Evolutionary conservation across 1,140 invertebrate species (phyloP), one percentile per base, ranked within the genome.

Genomic region (Trachelipus rathkii): DNA sequence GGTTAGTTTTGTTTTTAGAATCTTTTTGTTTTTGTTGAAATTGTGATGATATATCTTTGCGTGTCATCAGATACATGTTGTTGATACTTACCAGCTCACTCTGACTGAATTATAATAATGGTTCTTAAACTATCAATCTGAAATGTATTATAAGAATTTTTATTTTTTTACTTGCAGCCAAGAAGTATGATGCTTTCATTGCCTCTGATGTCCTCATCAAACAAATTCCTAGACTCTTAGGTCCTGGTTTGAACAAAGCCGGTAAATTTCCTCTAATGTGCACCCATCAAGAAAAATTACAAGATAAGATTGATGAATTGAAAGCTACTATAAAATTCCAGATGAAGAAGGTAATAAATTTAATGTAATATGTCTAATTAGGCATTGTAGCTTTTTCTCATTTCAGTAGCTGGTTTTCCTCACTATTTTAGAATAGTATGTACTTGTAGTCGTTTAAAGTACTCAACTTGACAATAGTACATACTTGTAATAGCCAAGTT

Each of bases 281-380:
- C 33, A 94, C 95, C 73, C 98, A 99, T 85, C 92, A 93, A 84
- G 98, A 99, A 85, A 95, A 94, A 7, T 95, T 99, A 93, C 89
- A 90, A 50, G 90, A 89, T 78, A 99, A 99, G 85, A 94, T 98
- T 79, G 96, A 99, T 87, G 98, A 99, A 88, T 94, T 98, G 50
- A 97, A 97, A 84, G 95, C 94, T 9, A 99, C 97, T 81, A 99
- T 99, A 86, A 99, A 99, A 86, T 99, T 99, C 88, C 97, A 99
- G 87, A 99, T 99, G 97, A 99, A 99, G 87, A 99, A 99, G 91
- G 97, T 96, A 75, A 13, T 46, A n/a, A n/a, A n/a, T n/a, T n/a
- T 75, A n/a, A 60, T 33, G 33, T 3, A 3, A 33, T 33, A 33
- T 33, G 33, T 6, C 6, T 33, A 33, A 33, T 33, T 3, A 33